Evolutionary conservation across 2,113 vertebrate species (phyloP), one percentile per base, ranked within the genome.

Genomic region (Sebastes schlegelii): DNA sequence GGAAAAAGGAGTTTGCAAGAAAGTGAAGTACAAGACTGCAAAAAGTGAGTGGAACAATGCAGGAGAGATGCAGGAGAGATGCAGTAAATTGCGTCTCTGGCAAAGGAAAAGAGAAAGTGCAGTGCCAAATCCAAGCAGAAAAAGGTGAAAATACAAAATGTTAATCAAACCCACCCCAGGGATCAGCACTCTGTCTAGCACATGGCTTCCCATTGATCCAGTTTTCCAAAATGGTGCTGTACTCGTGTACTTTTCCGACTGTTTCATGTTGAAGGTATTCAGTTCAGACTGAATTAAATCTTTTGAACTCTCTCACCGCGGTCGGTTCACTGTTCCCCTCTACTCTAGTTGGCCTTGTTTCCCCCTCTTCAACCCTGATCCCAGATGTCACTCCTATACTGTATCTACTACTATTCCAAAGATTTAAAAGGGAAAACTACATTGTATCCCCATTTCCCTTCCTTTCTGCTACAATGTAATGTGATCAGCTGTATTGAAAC

Each of bases 141-240:
- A 62, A 67, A 77, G 8, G 19, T 46, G 5, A 68, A 26, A 5
- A 21, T 12, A 4, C 9, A 67, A 19, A 61, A 46, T 51, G 19
- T 51, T 2, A 6, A 8, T 51, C 70, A 16, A 49, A 26, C 5
- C 2, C 55, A 34, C 46, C 45, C 4, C 6, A 62, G 40, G 19
- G 46, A 40, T 57, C 16, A 16, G 14, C 2, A 19, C 49, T 46
- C 16, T 23, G 21, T 78, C n/a, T 6, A 62, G 10, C 74, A 67
- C 26, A 58, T 57, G 26, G 45, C 75, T 65, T 21, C 8, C 12
- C 43, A 34, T 49, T 10, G 11, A 64, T 82, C 26, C 12, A 65
- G 26, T 55, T 73, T 72, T 58, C 64, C 34, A 79, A 34, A n/a
- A 43, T 16, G 19, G 26, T 52, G 67, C 63, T 73, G 40, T 40